Base-by-base conservation (phyloP, 2,888 invertebrate genomes). In the Parelbella ahira region DNA sequence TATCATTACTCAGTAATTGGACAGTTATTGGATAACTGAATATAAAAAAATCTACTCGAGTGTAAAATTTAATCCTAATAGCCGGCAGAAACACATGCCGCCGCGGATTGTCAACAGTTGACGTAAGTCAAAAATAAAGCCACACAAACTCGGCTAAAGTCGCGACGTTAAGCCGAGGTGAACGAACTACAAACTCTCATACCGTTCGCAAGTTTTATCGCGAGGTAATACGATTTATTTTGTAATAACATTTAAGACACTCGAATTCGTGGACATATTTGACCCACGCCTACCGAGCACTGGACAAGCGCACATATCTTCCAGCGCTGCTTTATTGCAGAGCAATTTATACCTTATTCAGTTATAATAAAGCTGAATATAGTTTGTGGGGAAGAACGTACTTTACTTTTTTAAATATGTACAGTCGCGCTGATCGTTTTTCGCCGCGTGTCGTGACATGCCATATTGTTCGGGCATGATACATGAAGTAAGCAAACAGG, bases 401-500 rank as follows among this genome's bases (percentile, higher is more conserved):
- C 32, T 39, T 32, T 25, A 43, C 52, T 55, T 61, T 67, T 60
- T 63, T 61, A 56, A 56, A 63, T n/a, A 66, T 60, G 67, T 63
- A 60, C 62, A 60, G 66, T 69, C 58, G 63, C 67, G 63, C 46
- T 67, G 54, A 71, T 77, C 78, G 68, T 77, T 81, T 80, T 81
- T 74, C 68, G 67, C 62, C 57, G 60, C 60, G 64, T 74, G 76
- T 81, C 83, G 81, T 82, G 83, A 83, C 82, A 79, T 68, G 74
- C 81, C 83, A 82, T 83, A 84, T 83, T 82, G 84, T 84, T 78
- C 83, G 64, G 64, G 64, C 59, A 77, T 80, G 78, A 79, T 81
- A 81, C 80, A 76, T 76, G 78, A 63, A 70, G 73, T 75, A 68
- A 68, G 78, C 70, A 68, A 78, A 80, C 82, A 70, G 81, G 82